These are phyloP conservation scores for Pluvianellus socialis DNA, from an alignment of 2,113 vertebrate species.

Conservation along the genomic window DNA sequence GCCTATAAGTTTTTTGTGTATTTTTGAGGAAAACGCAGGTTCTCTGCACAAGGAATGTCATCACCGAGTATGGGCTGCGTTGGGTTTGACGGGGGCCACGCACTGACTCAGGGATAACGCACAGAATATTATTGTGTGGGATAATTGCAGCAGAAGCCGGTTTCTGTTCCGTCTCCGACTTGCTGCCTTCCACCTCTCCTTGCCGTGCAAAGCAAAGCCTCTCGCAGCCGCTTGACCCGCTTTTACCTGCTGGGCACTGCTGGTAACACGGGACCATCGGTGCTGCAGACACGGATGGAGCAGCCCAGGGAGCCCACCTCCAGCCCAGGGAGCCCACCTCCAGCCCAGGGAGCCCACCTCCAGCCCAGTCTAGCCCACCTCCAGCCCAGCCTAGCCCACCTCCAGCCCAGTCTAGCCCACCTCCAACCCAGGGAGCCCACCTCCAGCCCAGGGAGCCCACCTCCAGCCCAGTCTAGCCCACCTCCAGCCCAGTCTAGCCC, in stretches of 20 bases:
- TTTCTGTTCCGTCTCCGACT: neutral
- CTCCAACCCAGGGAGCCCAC: neutral
- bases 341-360: neutral
- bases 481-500: neutral
- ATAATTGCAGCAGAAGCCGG: neutral
- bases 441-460: neutral
- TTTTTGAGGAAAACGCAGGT: neutral
- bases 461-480: neutral
- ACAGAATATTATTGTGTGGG: accelerated
- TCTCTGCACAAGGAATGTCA: accelerated
- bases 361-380: neutral
- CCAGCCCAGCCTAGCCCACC: too few species aligned
- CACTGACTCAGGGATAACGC: accelerated
- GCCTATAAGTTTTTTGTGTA: neutral
- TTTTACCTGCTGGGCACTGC: neutral
- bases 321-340: neutral
- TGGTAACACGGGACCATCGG: too few species aligned
- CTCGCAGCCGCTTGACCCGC: accelerated
- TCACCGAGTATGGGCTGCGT: accelerated
- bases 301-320: neutral
- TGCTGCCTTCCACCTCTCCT: neutral
- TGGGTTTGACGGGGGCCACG: accelerated
- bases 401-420: too few species aligned
- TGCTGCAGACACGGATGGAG: accelerated
- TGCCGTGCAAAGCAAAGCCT: neutral